Base-by-base conservation (phyloP, 2,888 invertebrate genomes). In the Lacanobia oleracea region DNA sequence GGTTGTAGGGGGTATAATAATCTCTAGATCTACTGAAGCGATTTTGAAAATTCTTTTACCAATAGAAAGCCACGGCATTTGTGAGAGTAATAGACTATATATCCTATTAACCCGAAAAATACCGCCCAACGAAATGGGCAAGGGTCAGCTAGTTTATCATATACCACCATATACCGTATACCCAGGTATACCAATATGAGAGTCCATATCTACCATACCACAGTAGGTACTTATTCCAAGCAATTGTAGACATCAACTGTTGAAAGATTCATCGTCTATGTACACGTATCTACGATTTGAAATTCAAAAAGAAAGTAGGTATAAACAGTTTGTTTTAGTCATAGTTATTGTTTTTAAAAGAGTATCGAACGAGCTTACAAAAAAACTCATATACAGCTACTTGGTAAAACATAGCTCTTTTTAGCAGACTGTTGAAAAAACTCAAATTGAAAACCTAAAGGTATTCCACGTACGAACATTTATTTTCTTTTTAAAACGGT, bases 401-500 rank as follows among this genome's bases (percentile, higher is more conserved):
- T 45, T 45, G n/a, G 2, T 33, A 53, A 67, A 76, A 67, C 45
- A 51, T 66, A 7, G 40, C n/a, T 16, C 16, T 23, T 56, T 37
- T 43, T 9, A 48, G 9, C 10, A 37, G 23, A 59, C n/a, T 0
- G 23, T 1, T 18, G n/a, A 43, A 57, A 66, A 73, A 77, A 48
- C 10, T 5, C 37, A 48, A 61, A 66, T 74, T 48, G 66, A 66
- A 74, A 66, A 40, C 40, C 0, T 12, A 56, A 56, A 40, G 12
- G 27, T 21, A 27, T 53, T 50, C 56, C 56, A 76, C n/a, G 37
- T 33, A 33, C 18, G 2, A 40, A 53, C 37, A 69, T 70, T 62
- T 50, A 67, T 77, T 57, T 66, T 68, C 60, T 21, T 61, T 60
- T 50, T 9, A 60, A 67, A 65, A 48, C 27, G 21, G 18, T 54